phyloP scores from a whole-genome alignment of 1,140 invertebrate genomes.

The Zaprionus tsacasi region DNA sequence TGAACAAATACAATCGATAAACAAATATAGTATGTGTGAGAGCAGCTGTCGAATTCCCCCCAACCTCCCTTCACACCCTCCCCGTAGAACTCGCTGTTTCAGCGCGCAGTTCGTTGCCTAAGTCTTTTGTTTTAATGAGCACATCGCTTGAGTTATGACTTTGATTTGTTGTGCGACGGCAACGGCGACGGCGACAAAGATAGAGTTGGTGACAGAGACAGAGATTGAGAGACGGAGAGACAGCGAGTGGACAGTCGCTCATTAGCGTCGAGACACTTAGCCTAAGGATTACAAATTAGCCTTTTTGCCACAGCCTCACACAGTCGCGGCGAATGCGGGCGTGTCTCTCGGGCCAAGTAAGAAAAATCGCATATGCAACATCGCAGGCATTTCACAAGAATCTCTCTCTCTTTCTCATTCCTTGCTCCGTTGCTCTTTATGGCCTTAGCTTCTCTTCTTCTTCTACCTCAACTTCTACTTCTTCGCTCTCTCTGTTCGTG shows the following conservation, averaged over 20 bases:
- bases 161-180: constrained; percentile 59
- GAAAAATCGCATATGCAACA: constrained; percentile 74
- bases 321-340: constrained; percentile 51
- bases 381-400: constrained; percentile 64
- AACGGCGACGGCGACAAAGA: not conserved
- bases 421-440: constrained; percentile 2
- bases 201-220: not conserved
- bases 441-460: not conserved
- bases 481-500: constrained; percentile 36
- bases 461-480: not conserved
- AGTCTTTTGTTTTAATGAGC: constrained; percentile 83
- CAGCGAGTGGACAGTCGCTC: constrained; percentile 35
- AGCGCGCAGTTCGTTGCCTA: constrained; percentile 72
- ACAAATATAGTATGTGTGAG: constrained; percentile 67
- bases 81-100: not conserved
- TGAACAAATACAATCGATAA: constrained; percentile 73
- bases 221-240: too few species aligned
- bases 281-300: constrained; percentile 83
- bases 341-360: constrained; percentile 53
- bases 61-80: not conserved
- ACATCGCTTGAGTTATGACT: constrained; percentile 76
- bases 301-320: constrained; percentile 52
- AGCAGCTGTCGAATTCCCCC: constrained; percentile 11
- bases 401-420: constrained; percentile 21
- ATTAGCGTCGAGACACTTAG: constrained; percentile 79